These are phyloP conservation scores for Mesocricetus auratus DNA, from an alignment of 2,113 vertebrate species.

Conservation along the genomic window DNA sequence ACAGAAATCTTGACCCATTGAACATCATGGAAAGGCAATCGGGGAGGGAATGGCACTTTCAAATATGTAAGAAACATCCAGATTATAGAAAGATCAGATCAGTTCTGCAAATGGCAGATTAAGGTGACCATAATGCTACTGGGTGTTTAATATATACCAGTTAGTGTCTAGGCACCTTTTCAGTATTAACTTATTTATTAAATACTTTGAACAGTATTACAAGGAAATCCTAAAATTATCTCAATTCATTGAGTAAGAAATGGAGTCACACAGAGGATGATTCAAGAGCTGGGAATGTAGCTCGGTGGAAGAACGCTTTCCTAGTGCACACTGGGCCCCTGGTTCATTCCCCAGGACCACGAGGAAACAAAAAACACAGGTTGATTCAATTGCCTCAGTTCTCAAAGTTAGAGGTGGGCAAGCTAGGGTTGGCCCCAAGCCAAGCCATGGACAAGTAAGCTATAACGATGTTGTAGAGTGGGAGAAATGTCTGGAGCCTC, in stretches of 20 bases:
- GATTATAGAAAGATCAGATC: neutral
- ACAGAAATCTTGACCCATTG: neutral
- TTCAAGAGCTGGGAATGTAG: neutral
- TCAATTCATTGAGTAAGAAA: neutral
- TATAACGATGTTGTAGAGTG: neutral
- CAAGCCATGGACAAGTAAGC: neutral
- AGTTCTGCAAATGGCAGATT: neutral
- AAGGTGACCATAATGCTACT: neutral
- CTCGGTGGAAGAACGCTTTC: neutral
- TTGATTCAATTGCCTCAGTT: neutral
- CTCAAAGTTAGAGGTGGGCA: neutral
- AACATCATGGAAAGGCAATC: neutral
- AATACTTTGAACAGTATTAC: neutral
- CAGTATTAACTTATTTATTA: slow-evolving; percentile 18
- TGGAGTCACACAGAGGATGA: neutral
- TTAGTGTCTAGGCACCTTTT: slow-evolving; percentile 20
- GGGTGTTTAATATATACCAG: neutral
- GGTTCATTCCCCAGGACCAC: neutral
- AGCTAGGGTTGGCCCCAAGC: neutral
- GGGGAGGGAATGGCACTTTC: neutral
- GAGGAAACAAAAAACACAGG: neutral
- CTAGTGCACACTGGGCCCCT: neutral
- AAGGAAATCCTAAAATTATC: neutral
- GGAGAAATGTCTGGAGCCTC: neutral
- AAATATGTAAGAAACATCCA: slow-evolving; percentile 43